These are phyloP conservation scores for Ptiloglossa arizonensis DNA, from an alignment of 1,140 invertebrate genomes.

Conservation along the genomic window DNA sequence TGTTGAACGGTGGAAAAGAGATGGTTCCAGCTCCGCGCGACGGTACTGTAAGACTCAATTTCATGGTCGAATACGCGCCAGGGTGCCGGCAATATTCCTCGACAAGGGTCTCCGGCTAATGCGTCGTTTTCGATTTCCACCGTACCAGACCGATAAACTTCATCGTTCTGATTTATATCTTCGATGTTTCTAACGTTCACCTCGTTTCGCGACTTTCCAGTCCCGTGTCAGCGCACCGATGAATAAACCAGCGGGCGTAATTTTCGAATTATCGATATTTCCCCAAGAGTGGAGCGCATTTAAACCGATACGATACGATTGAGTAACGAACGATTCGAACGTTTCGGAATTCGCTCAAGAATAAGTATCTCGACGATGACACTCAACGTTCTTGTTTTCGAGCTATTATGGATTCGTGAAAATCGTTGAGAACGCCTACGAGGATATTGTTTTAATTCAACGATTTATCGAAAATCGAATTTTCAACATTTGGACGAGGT, in stretches of 20 bases:
- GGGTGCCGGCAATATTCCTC: slow-evolving; percentile 49
- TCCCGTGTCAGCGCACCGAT: neutral
- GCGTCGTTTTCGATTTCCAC: slow-evolving; percentile 57
- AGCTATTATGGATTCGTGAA: too few species aligned
- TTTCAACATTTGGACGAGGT: too few species aligned
- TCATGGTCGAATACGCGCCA: slow-evolving; percentile 57
- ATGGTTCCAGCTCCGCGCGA: slow-evolving; percentile 12
- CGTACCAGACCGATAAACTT: slow-evolving; percentile 56
- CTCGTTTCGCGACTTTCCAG: neutral
- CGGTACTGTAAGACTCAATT: slow-evolving; percentile 63
- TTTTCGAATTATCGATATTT: neutral
- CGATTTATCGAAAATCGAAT: too few species aligned
- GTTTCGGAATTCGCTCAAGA: neutral
- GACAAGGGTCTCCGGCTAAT: slow-evolving; percentile 51
- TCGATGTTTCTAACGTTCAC: slow-evolving; percentile 9
- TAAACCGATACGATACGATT: neutral
- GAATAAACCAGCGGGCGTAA: neutral
- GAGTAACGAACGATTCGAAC: neutral
- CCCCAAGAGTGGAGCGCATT: neutral
- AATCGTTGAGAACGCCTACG: too few species aligned
- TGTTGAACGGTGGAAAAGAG: slow-evolving; percentile 40
- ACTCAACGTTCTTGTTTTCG: too few species aligned
- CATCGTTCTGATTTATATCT: slow-evolving; percentile 59
- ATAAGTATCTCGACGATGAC: too few species aligned
- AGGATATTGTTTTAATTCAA: too few species aligned